A percentile compares a stretch with the other conserved stretches of the same genome.
These are phyloP conservation scores for Beroe forskalii DNA, from an alignment of 37 sponge, comb jelly and placozoan species.

Conservation along the genomic window DNA sequence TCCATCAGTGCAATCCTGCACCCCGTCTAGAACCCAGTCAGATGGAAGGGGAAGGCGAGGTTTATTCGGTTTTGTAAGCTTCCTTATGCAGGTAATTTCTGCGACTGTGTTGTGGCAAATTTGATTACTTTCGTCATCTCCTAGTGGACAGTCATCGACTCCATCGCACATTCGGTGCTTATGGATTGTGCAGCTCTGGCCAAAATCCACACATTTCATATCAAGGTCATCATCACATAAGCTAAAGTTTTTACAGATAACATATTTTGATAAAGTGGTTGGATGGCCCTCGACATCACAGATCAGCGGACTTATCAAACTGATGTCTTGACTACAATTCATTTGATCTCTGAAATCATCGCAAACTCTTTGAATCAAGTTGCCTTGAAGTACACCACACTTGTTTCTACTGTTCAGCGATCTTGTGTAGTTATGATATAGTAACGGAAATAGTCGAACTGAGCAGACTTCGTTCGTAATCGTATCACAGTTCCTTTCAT, in stretches of 20 bases:
- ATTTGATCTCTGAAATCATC: not conserved
- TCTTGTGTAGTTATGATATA: not conserved
- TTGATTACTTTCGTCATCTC: not conserved
- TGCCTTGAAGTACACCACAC: not conserved
- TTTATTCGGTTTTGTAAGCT: not conserved
- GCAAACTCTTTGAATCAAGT: not conserved
- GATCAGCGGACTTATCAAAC: not conserved
- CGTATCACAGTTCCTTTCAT: not conserved
- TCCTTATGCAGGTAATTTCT: not conserved
- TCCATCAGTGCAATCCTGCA: not conserved
- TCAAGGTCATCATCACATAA: not conserved
- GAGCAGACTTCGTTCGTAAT: not conserved
- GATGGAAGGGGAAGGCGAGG: not conserved
- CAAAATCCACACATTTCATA: not conserved
- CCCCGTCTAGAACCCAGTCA: not conserved
- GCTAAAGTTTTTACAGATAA: not conserved
- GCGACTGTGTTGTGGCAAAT: not conserved
- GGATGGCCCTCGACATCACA: not conserved
- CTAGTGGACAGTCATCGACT: not conserved
- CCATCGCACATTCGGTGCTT: not conserved
- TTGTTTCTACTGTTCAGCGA: not conserved
- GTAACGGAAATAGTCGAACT: not conserved
- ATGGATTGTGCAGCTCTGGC: not conserved
- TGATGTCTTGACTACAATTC: not conserved
- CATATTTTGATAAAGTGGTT: not conserved